These are phyloP conservation scores for Sciurus vulgaris DNA, from an alignment of 2,797 vertebrate species.

Conservation along the genomic window DNA sequence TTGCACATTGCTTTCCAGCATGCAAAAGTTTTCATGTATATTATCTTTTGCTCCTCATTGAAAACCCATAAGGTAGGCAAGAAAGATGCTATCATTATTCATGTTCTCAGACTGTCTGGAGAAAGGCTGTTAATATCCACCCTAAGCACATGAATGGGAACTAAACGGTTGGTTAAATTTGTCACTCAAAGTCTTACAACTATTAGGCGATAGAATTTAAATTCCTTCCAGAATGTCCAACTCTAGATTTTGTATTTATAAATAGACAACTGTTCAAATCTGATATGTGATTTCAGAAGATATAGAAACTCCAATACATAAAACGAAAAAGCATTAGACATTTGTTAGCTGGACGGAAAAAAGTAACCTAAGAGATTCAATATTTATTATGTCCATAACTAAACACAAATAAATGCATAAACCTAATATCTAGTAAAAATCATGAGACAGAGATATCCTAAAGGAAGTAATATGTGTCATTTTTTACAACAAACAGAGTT, in stretches of 20 bases:
- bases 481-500: slow-evolving; percentile 18
- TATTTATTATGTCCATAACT: neutral
- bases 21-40: neutral
- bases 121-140: neutral
- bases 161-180: neutral
- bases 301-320: neutral
- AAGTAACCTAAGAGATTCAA: neutral
- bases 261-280: slow-evolving; percentile 21
- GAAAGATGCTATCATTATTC: neutral
- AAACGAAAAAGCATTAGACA: slow-evolving; percentile 7
- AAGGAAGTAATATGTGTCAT: neutral
- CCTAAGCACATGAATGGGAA: too few relatives aligned
- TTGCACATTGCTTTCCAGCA: neutral
- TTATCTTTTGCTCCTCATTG: neutral
- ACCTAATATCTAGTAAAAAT: neutral
- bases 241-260: slow-evolving; percentile 58
- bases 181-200: slow-evolving; percentile 5
- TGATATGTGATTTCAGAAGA: slow-evolving; percentile 51
- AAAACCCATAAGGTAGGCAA: neutral
- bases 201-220: slow-evolving; percentile 71
- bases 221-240: slow-evolving; percentile 67
- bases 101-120: neutral
- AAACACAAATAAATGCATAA: slow-evolving; percentile 27
- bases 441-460: neutral
- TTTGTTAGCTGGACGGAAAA: slow-evolving; percentile 20